Evolutionary conservation across 2,797 vertebrate genomes (phyloP).

Genomic region (Onychomys leucogaster): DNA sequence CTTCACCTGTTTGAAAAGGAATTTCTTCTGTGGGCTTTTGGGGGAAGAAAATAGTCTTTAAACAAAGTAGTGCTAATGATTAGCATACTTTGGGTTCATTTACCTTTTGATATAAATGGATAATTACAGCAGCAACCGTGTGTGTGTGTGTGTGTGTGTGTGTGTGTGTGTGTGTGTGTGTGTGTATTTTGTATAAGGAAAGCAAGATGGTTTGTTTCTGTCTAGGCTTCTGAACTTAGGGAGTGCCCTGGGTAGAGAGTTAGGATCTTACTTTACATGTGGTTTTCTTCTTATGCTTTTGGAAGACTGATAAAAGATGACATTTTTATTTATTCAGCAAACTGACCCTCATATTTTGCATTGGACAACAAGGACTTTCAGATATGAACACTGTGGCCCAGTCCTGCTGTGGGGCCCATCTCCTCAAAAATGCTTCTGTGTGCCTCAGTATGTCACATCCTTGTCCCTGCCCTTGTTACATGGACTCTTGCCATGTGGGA

Average conservation of each 20-base stretch:
- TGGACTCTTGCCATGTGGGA: background rate
- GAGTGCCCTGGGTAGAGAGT: background rate
- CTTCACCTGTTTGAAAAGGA: constrained; percentile 14
- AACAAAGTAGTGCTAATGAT: constrained; percentile 25
- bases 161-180: constrained; percentile 15
- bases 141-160: background rate
- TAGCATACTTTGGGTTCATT: constrained; percentile 29
- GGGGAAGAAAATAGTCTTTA: constrained; percentile 5
- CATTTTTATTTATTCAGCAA: background rate
- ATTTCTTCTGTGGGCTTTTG: constrained; percentile 3
- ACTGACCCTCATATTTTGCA: background rate
- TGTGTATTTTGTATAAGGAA: background rate
- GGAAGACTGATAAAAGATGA: background rate
- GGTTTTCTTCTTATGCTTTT: constrained; percentile 11
- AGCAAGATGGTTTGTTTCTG: background rate
- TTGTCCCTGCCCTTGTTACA: background rate
- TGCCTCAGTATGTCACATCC: background rate
- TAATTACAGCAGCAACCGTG: background rate
- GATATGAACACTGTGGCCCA: fast-evolving
- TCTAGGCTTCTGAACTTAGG: background rate
- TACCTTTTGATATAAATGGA: constrained; percentile 1
- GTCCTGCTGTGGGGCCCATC: background rate
- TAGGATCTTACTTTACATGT: constrained; percentile 19
- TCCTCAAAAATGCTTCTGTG: background rate
- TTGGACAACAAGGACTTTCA: background rate